Base-by-base conservation (phyloP, 64 coral and sea anemone genomes). In the Platygyra sinensis region DNA sequence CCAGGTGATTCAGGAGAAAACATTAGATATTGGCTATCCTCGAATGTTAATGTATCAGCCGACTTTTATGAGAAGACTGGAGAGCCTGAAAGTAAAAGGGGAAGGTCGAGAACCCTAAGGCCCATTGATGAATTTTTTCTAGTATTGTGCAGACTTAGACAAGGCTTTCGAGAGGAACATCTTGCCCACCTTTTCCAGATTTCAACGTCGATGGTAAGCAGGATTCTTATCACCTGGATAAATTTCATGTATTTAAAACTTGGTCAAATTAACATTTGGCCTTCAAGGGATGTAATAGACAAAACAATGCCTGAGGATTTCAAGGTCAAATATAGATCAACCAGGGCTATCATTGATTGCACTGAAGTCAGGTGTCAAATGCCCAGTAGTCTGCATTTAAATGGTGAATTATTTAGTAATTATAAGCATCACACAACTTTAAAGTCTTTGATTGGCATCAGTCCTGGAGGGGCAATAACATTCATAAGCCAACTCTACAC, bases 151-250 rank as follows among this genome's bases (percentile, higher is more conserved):
- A 87, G 72, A 75, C 67, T 87, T 32, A 87, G 85, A 75, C 71
- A 75, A 74, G 52, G 85, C 4, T 87, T 87, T 72, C 85, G 75
- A 75, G 71, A 87, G 59, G 85, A 87, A 30, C 85, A 87, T 51
- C 27, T 87, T 13, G 85, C 69, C 57, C 71, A 87, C 51, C 59
- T 87, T 22, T 87, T 87, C 49, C 52, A 87, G 27, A 52, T 87
- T 17, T 88, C 72, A 30, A 61, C 22, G 18, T 31, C 67, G 32
- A 88, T 72, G 32, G 86, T 88, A 17, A 88, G 52, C 38, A 74
- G 50, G 31, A 76, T 88, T 62, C 17, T 88, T 60, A 76, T 76
- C 30, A 75, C 72, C 22, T 88, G 72, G 86, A 30, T 88, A 19
- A 88, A 76, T 57, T 88, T 55, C 39, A 25, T 88, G 86, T 76